phyloP scores from a whole-genome alignment of 2,113 vertebrate genomes.

The Petrocephalus microphthalmus region DNA sequence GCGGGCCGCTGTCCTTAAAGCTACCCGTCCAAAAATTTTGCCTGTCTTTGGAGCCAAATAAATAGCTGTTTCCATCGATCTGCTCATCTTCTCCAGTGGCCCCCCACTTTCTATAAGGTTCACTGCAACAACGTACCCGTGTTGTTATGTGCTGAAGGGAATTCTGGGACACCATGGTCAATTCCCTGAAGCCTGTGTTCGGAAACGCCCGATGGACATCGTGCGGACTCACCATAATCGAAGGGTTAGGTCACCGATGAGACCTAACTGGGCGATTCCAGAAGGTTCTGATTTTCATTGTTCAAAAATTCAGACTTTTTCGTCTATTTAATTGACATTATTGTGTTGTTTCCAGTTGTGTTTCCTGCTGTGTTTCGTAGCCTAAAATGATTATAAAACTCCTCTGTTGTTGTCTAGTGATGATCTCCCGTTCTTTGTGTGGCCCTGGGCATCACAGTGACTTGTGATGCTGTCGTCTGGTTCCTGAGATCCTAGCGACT shows the following conservation, averaged over 20 bases:
- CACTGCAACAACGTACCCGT: not conserved
- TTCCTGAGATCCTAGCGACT: conserved; percentile 5
- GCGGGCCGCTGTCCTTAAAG: not conserved
- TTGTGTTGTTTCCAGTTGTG: not conserved
- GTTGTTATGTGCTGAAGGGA: not conserved
- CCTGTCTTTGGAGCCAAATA: not conserved
- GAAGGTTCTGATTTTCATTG: not conserved
- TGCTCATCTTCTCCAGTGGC: not conserved
- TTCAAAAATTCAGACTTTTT: not conserved
- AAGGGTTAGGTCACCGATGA: not conserved
- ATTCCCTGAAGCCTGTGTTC: not conserved
- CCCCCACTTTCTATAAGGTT: not conserved
- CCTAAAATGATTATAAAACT: not conserved
- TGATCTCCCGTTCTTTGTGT: not conserved
- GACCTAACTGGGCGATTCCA: not conserved
- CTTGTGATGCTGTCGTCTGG: not conserved
- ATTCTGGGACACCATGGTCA: not conserved
- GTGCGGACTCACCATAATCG: not conserved
- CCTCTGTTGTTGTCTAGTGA: not conserved
- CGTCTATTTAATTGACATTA: not conserved
- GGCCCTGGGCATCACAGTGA: conserved; percentile 9
- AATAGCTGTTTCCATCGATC: not conserved
- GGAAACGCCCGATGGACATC: too few species aligned
- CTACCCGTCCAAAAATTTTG: not conserved
- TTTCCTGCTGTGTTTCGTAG: not conserved